Base-by-base conservation (phyloP, 1,140 invertebrate genomes). In the Lordiphosa clarofinis region DNA sequence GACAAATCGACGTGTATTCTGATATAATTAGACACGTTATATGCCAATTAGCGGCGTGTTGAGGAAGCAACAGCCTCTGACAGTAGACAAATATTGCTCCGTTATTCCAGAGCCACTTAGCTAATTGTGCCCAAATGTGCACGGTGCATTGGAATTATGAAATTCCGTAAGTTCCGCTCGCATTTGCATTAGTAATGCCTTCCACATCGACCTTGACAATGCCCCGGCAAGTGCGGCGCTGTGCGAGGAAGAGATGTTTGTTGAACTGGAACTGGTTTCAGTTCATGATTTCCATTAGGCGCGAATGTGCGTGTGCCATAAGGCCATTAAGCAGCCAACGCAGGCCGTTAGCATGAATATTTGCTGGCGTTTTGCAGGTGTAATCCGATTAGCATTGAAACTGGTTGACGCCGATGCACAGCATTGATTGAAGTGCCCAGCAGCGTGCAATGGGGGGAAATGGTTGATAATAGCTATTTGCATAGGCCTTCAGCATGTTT, bases 1-100 rank as follows among this genome's bases (percentile, higher is more conserved):
- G 68, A 47, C 53, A 50, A 67, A 53, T 48, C 44, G 42, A 60
- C 63, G 59, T 50, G 35, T 47, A 65, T 52, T 56, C 48, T 76
- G 68, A 82, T 69, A 81, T 82, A 81, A 81, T 81, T 84, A 73
- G 55, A 35, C 73, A 61, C 40, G 78, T 72, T 84, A 81, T 81
- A 81, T 81, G 63, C 76, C 76, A 81, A 81, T 81, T 81, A 81
- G 72, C 56, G 63, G 52, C 63, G 56, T 73, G 72, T 84, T 56
- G 72, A 84, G 76, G 76, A 81, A 81, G 76, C 76, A 68, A 48
- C 64, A 43, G 47, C 52, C 58, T 59, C 67, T 66, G 54, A 59
- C 66, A 58, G 40, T 61, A 72, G 72, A 81, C 75, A 67, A 65
- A 82, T 68, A 65, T 43, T 63, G 24, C 42, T 72, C 76, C 68